Conservation (phyloP, 2,797 vertebrate species). For the Anabas testudineus region DNA sequence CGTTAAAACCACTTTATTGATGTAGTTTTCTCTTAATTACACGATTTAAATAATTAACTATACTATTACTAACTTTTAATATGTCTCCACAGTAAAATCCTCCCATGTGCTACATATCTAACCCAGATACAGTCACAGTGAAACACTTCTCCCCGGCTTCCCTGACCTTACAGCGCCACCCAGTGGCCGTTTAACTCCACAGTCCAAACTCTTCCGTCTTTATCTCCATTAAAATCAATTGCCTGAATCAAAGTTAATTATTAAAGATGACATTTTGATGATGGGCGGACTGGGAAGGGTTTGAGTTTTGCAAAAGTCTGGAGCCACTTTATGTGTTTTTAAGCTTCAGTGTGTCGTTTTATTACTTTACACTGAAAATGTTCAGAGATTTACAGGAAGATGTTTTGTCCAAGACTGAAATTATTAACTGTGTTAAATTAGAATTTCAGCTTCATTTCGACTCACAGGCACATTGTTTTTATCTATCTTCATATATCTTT, state of each 20-base stretch:
- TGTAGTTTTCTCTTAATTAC: not conserved
- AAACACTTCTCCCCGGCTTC: constrained; percentile 44
- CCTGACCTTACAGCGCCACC: constrained; percentile 80
- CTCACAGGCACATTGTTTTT: no score
- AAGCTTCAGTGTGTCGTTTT: not conserved
- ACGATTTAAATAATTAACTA: not conserved
- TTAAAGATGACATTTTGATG: constrained; percentile 14
- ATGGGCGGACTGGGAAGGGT: not conserved
- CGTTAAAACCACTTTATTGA: not conserved
- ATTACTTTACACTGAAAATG: not conserved
- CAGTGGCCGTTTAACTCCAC: constrained; percentile 52
- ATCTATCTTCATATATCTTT: no score
- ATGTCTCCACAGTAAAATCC: constrained; percentile 9
- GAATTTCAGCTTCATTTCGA: no score
- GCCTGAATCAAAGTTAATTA: constrained; percentile 1
- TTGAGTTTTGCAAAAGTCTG: not conserved
- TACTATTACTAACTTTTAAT: not conserved
- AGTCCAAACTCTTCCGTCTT: not conserved
- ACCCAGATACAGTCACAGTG: constrained; percentile 7
- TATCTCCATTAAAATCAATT: constrained; percentile 13
- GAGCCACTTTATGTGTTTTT: not conserved
- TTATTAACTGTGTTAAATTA: not conserved
- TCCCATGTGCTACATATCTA: not conserved
- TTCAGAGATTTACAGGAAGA: no score
- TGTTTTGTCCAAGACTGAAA: no score